These are phyloP conservation scores for Chymomyza costata DNA, from an alignment of 1,140 invertebrate genomes.

Conservation along the genomic window DNA sequence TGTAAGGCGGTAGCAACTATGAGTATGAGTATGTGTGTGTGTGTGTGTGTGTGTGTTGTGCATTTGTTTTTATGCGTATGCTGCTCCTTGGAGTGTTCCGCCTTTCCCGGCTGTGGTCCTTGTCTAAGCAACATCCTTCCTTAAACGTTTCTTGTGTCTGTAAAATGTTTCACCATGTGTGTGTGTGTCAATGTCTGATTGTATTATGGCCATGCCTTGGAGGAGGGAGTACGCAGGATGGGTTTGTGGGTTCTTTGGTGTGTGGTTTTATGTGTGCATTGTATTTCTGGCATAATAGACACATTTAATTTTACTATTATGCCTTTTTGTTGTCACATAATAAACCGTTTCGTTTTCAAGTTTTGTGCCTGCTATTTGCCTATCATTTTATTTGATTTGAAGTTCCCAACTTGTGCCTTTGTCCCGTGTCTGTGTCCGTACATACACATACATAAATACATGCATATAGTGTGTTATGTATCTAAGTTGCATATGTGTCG, in stretches of 20 bases:
- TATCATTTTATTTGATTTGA: constrained; percentile 65
- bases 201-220: too few species aligned
- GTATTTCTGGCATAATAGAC: constrained; percentile 71
- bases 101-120: constrained; percentile 7
- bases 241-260: constrained; percentile 18
- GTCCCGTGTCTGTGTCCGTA: background rate
- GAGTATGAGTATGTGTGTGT: constrained; percentile 19
- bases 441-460: background rate
- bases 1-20: too few species aligned
- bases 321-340: constrained; percentile 72
- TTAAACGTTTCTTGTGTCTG: constrained; percentile 68
- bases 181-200: background rate
- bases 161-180: constrained; percentile 42
- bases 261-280: constrained; percentile 68
- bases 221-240: constrained; percentile 6
- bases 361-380: constrained; percentile 55
- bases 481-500: background rate
- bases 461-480: constrained; percentile 3
- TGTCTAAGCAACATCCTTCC: constrained; percentile 67
- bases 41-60: constrained; percentile 37
- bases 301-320: constrained; percentile 74
- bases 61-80: constrained; percentile 60
- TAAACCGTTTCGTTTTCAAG: constrained; percentile 68
- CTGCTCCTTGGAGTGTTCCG: constrained; percentile 1
- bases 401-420: background rate